Conservation (phyloP, 2,888 invertebrate genomes). For the Boloria selene region DNA sequence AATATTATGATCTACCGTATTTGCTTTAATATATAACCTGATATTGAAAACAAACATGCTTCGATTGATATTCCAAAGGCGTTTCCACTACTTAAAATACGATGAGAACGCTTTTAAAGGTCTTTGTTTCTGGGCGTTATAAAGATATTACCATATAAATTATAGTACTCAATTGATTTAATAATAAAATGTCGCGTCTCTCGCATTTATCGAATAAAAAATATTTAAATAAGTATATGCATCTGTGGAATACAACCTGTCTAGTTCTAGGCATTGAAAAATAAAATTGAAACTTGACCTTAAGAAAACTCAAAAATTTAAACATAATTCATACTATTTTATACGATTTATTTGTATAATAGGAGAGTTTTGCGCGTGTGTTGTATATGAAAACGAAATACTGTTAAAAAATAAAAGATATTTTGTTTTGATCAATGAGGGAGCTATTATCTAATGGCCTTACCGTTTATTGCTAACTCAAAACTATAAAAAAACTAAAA, state of each 20-base stretch:
- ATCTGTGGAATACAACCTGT: neutral
- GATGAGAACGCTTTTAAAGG: constrained; percentile 17
- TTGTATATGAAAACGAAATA: too few relatives aligned
- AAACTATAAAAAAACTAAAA: too few relatives aligned
- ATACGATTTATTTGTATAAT: too few relatives aligned
- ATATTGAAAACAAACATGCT: constrained; percentile 13
- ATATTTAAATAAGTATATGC: neutral
- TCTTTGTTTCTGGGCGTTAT: constrained; percentile 17
- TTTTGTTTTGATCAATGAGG: too few relatives aligned
- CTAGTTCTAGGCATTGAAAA: too few relatives aligned
- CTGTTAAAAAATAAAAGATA: too few relatives aligned
- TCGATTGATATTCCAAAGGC: constrained; percentile 9
- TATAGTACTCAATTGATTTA: neutral
- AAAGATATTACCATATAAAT: constrained; percentile 22
- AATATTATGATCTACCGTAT: neutral
- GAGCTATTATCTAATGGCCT: too few relatives aligned
- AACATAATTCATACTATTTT: too few relatives aligned
- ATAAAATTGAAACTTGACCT: too few relatives aligned
- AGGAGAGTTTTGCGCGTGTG: too few relatives aligned
- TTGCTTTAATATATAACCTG: constrained; percentile 17
- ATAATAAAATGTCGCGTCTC: constrained; percentile 10
- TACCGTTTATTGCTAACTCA: too few relatives aligned
- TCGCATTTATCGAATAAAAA: neutral
- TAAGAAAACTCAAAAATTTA: too few relatives aligned
- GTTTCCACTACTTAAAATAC: constrained; percentile 17